Evolutionary conservation across 2,797 vertebrate species (phyloP), one percentile per base, ranked within the genome.

Genomic region (Centroberyx gerrardi): DNA sequence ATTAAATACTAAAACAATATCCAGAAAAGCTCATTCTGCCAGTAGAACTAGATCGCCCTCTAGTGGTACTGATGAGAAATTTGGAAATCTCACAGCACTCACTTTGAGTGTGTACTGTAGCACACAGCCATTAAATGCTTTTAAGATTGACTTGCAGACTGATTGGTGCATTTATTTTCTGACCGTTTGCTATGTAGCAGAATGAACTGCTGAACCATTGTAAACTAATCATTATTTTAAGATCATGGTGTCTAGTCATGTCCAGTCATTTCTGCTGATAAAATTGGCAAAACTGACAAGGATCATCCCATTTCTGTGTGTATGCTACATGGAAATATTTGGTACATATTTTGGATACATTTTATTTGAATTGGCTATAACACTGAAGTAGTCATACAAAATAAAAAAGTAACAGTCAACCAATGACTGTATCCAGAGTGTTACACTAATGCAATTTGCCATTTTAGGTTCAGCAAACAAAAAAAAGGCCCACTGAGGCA

Each of bases 1-100:
- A 40, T 48, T 17, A 22, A 52, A 52, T 9, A 55, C 52, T 0
- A 3, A 8, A 13, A 13, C 18, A 9, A 28, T 28, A 1, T 10
- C 9, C 6, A 7, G 38, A 40, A 6, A 2, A 40, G 8, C 36
- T 18, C 13, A 29, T 59, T 18, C 17, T 42, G 5, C 14, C 27
- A 38, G 61, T 83, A 38, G 71, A 74, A 15, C 38, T 68, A 72
- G 48, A 83, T 72, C 29, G 80, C 12, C 81, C 82, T 83, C 90
- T 88, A 73, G 71, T 87, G 88, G 76, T 9, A 1, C 17, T 0
- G 63, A 6, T 17, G 3, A 44, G 8, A 7, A n/a, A 0, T 3
- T 54, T 0, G 48, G 61, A 17, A 62, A 48, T 9, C 49, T 5
- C 8, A 38, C 9, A 36, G 38, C 4, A 6, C 1, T 12, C 7